A percentile compares a stretch with the other conserved stretches of the same genome.
phyloP scores from a whole-genome alignment of 2,888 invertebrate species.

The Heliconius hortense region DNA sequence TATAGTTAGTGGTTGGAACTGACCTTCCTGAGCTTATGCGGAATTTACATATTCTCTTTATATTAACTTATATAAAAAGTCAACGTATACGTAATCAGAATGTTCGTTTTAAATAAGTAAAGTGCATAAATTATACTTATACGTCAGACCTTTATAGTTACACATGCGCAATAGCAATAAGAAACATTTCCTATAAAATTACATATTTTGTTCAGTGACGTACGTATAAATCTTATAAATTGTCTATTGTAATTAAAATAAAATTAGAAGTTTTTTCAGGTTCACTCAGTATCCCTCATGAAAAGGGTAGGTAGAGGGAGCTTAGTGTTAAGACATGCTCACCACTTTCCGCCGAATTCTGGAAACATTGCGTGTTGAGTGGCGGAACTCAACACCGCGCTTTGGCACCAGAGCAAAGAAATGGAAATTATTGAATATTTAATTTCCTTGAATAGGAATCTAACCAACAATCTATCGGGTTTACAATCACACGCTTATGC shows the following conservation, averaged over 20 bases:
- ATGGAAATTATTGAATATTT: too few relatives aligned
- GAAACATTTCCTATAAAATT: constrained; percentile 49
- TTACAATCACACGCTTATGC: too few relatives aligned
- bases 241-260: constrained; percentile 8
- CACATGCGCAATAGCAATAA: constrained; percentile 61
- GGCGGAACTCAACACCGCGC: too few relatives aligned
- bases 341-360: too few relatives aligned
- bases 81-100: constrained; percentile 15
- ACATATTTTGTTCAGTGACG: constrained; percentile 39
- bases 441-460: too few relatives aligned
- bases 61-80: constrained; percentile 21
- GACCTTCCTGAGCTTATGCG: constrained; percentile 35
- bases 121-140: constrained; percentile 10
- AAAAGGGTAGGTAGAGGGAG: too few relatives aligned
- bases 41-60: constrained; percentile 31
- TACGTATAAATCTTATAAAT: constrained; percentile 40
- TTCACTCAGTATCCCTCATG: too few relatives aligned
- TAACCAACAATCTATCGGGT: too few relatives aligned
- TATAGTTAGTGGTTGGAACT: constrained; percentile 6
- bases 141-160: constrained; percentile 50
- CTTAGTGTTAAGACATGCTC: too few relatives aligned
- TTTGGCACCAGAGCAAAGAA: too few relatives aligned
- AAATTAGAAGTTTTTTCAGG: not conserved
- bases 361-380: too few relatives aligned
- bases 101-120: constrained; percentile 24